These are phyloP conservation scores for Andrena flavipes DNA, from an alignment of 2,888 invertebrate genomes.

Conservation along the genomic window DNA sequence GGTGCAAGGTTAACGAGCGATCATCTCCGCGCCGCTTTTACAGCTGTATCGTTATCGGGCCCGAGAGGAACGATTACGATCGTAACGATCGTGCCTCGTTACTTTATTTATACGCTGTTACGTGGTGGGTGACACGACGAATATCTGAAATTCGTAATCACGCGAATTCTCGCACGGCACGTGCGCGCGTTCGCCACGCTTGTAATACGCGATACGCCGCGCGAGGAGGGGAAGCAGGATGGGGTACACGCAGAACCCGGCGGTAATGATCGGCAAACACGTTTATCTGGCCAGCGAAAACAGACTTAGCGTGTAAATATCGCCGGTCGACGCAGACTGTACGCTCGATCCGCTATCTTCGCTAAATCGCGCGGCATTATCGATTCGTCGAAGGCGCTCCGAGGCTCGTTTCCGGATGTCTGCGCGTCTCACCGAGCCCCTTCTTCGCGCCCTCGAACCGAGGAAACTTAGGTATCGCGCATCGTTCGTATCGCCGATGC, in stretches of 20 bases:
- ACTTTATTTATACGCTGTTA: not conserved
- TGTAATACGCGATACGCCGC: conserved; percentile 21
- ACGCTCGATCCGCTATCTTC: conserved; percentile 38
- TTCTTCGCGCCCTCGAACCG: too few species aligned
- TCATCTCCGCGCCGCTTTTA: conserved; percentile 23
- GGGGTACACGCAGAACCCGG: conserved; percentile 30
- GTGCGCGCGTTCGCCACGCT: not conserved
- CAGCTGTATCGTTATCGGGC: conserved; percentile 21
- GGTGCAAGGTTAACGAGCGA: conserved; percentile 33
- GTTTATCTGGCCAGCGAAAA: conserved; percentile 53
- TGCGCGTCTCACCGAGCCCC: not conserved
- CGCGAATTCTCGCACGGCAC: conserved; percentile 10
- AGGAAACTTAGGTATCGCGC: not conserved
- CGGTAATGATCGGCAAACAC: conserved; percentile 47
- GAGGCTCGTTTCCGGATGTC: conserved; percentile 42
- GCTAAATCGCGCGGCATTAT: conserved; percentile 51
- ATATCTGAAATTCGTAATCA: conserved; percentile 7
- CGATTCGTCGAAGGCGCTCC: conserved; percentile 40
- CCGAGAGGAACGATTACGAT: conserved; percentile 29
- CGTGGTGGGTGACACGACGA: not conserved
- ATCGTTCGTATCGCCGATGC: too few species aligned
- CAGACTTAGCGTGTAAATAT: conserved; percentile 45
- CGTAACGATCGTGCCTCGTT: not conserved
- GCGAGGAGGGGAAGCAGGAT: not conserved
- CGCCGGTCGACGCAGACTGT: conserved; percentile 34